A percentile compares a stretch with the other conserved stretches of the same genome.
Conservation (phyloP, 2,888 invertebrate genomes). For the Drosophila acutilabella region DNA sequence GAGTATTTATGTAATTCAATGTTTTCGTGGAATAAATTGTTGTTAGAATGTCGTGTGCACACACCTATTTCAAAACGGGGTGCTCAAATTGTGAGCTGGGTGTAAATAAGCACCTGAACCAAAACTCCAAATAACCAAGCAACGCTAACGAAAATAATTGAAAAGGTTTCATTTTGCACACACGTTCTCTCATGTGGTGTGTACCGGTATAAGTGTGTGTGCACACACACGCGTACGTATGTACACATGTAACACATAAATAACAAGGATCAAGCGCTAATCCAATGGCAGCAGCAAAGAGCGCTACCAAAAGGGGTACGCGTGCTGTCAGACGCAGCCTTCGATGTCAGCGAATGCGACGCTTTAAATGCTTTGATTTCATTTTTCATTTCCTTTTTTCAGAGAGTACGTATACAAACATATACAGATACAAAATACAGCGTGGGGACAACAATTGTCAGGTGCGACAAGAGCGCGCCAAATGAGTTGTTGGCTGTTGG, state of each 20-base stretch:
- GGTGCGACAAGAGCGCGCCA: slow-evolving; percentile 42
- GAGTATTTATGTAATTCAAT: slow-evolving; percentile 1
- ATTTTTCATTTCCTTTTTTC: slow-evolving; percentile 70
- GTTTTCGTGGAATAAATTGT: slow-evolving; percentile 19
- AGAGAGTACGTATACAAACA: neutral
- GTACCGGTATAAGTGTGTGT: neutral
- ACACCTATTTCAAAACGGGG: slow-evolving; percentile 20
- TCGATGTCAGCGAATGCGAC: slow-evolving; percentile 69
- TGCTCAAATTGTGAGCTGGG: slow-evolving; percentile 25
- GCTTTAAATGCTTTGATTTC: slow-evolving; percentile 80
- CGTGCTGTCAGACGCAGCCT: slow-evolving; percentile 53
- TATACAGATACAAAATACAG: neutral
- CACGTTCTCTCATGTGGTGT: slow-evolving; percentile 37
- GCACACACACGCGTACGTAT: slow-evolving; percentile 1
- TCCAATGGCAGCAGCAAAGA: slow-evolving; percentile 55
- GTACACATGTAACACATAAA: slow-evolving; percentile 61
- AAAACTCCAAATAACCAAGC: slow-evolving; percentile 25
- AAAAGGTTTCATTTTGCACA: slow-evolving; percentile 70
- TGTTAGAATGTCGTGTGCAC: slow-evolving; percentile 35
- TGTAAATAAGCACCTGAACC: slow-evolving; percentile 38
- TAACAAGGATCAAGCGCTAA: slow-evolving; percentile 75
- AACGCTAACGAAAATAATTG: slow-evolving; percentile 67
- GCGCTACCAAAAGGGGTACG: slow-evolving; percentile 56
- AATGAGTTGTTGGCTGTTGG: slow-evolving; percentile 55
- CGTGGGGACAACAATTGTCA: slow-evolving; percentile 46